phyloP scores from a whole-genome alignment of 1,140 invertebrate species.

The Papilio dardanus region DNA sequence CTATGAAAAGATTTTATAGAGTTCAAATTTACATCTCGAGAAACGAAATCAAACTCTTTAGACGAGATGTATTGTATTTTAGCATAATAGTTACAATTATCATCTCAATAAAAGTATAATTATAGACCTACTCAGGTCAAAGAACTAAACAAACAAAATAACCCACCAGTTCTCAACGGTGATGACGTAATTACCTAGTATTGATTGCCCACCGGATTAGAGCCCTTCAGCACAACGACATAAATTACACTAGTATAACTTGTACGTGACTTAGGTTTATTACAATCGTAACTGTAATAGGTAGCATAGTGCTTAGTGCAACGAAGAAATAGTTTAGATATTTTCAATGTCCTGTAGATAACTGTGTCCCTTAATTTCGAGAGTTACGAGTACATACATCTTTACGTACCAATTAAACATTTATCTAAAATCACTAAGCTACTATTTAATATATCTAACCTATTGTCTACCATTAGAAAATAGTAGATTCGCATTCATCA shows the following conservation, averaged over 20 bases:
- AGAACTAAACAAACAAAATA: conserved; percentile 52
- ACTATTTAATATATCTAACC: no score
- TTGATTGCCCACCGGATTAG: conserved; percentile 50
- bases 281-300: not conserved
- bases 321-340: not conserved
- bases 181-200: conserved; percentile 59
- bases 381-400: no score
- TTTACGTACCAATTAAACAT: no score
- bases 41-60: not conserved
- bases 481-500: not conserved
- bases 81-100: not conserved
- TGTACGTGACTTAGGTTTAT: not conserved
- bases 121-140: conserved; percentile 50
- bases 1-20: not conserved
- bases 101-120: not conserved
- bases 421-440: no score
- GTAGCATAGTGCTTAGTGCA: not conserved
- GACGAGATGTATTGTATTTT: not conserved
- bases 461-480: not conserved
- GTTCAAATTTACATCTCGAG: not conserved
- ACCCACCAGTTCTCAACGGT: conserved; percentile 46
- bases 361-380: no score
- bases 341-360: no score
- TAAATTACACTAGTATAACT: conserved; percentile 7
- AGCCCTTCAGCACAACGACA: conserved; percentile 9